Base-by-base conservation (phyloP, 1,140 invertebrate genomes). In the Oscheius sp. region DNA sequence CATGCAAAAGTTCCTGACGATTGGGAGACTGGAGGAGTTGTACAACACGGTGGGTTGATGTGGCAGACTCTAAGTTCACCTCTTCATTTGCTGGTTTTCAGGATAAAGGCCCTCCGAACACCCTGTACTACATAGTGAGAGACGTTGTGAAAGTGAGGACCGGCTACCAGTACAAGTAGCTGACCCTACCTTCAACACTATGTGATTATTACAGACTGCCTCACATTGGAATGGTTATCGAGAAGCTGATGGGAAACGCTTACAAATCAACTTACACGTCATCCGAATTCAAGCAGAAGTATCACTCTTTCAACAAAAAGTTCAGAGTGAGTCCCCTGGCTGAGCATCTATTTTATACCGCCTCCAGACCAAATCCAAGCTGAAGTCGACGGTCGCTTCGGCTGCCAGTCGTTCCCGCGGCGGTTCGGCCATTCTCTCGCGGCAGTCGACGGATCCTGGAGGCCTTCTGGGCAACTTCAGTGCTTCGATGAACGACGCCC, bases 201-300 rank as follows among this genome's bases (percentile, higher is more conserved):
- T 94, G 80, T 89, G n/a, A n/a, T n/a, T n/a, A 91, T 77, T 94
- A 94, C 83, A 95, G 93, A 0, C 87, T 99, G 20, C 91, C 94
- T 75, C 94, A 97, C 85, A 94, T 98, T 79, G 95, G 95, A 18
- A 86, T 95, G 34, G 94, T 95, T 29, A 93, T 97, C 76, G 95
- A 97, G 83, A 95, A 96, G 87, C 87, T 98, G 68, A 97, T 98
- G 93, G 94, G 94, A 32, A 94, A 94, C 61, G 94, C 93, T 26
- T 99, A 95, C 86, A 90, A 93, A 88, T 92, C 86, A 18, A 91
- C 91, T 77, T 97, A 97, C 86, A 94, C 93, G 26, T 88, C 93
- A 62, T 89, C 92, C 85, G 92, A 93, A 86, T 97, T 97, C 87
- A 89, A 93, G 80, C 89, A 91, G 73, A 90, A 92, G 65, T 94